Evolutionary conservation across 2,797 vertebrate species (phyloP).

Genomic region (Hemitrygon akajei): DNA sequence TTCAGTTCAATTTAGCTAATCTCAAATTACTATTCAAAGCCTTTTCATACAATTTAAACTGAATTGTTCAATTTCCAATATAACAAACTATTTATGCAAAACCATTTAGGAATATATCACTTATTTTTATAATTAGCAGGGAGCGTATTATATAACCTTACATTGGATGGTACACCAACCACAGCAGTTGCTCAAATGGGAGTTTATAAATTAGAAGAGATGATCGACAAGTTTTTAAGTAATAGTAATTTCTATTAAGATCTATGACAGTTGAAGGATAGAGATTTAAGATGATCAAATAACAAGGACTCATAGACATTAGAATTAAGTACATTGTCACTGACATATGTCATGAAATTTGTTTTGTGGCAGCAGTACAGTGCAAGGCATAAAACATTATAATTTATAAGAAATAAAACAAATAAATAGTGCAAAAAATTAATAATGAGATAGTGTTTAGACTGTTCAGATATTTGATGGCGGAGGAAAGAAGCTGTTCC

Average conservation of each 20-base stretch:
- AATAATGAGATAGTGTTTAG: no score
- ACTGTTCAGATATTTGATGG: no score
- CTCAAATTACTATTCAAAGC: not conserved
- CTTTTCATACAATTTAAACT: not conserved
- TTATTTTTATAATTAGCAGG: not conserved
- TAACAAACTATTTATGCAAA: not conserved
- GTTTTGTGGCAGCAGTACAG: no score
- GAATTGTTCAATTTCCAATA: not conserved
- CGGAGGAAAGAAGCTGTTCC: no score
- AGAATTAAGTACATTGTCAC: no score
- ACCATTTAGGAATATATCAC: not conserved
- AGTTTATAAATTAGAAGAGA: no score
- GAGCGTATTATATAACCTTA: not conserved
- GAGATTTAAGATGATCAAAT: not conserved
- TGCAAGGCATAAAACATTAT: no score
- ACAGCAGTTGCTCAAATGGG: not conserved
- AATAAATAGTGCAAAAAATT: no score
- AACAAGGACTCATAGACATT: not conserved
- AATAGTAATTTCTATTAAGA: no score
- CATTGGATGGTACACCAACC: not conserved
- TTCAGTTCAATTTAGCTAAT: slow-evolving; percentile 11
- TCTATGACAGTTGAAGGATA: not conserved
- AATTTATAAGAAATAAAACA: no score
- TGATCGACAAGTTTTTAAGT: no score
- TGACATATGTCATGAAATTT: no score